Evolutionary conservation across 2,888 invertebrate genomes (phyloP).

Genomic region (Epirrita christyi): DNA sequence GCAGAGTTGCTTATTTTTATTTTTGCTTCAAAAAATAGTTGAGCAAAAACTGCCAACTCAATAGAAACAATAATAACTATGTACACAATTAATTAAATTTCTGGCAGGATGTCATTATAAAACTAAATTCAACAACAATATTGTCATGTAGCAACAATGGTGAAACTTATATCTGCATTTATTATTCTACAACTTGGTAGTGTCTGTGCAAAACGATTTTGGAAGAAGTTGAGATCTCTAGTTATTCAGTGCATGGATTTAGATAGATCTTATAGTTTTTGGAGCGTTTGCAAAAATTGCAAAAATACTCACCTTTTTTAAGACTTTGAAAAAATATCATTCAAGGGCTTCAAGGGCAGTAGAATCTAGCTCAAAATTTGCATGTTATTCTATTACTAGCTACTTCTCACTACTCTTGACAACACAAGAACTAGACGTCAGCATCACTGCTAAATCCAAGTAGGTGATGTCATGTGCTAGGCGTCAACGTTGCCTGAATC

Average conservation of each 20-base stretch:
- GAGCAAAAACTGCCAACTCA: slow-evolving; percentile 10
- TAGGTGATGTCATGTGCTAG: too few species aligned
- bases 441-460: too few species aligned
- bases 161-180: too few species aligned
- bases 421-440: too few species aligned
- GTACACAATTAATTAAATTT: background rate
- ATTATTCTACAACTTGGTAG: background rate
- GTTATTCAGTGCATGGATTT: background rate
- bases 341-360: slow-evolving; percentile 3
- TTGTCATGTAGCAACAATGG: background rate
- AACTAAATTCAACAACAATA: background rate
- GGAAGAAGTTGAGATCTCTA: background rate
- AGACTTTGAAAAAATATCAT: slow-evolving; percentile 13
- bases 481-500: too few species aligned
- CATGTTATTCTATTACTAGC: too few species aligned
- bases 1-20: background rate
- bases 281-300: background rate
- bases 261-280: background rate
- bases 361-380: background rate
- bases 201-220: background rate
- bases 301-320: background rate
- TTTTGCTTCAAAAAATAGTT: slow-evolving; percentile 1
- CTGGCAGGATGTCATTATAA: slow-evolving; percentile 1
- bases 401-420: too few species aligned
- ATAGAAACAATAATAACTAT: background rate